These are phyloP conservation scores for Pogonognathellus flavescens DNA, from an alignment of 1,140 invertebrate genomes.

Conservation along the genomic window DNA sequence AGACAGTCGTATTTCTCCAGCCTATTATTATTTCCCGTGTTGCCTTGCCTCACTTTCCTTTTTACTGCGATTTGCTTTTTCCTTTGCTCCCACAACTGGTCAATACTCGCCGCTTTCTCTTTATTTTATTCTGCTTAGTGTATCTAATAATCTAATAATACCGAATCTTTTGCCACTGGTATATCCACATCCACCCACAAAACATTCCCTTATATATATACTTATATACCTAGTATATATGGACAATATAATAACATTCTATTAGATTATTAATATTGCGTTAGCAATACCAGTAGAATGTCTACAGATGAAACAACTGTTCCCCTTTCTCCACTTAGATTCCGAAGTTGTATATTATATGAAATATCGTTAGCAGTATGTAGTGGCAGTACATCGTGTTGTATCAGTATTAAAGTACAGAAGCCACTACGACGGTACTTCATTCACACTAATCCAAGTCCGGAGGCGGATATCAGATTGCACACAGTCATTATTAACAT, in stretches of 20 bases:
- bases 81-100: too few relatives aligned
- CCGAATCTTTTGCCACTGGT: not conserved
- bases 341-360: too few relatives aligned
- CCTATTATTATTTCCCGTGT: not conserved
- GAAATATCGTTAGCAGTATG: too few relatives aligned
- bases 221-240: too few relatives aligned
- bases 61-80: too few relatives aligned
- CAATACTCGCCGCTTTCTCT: not conserved
- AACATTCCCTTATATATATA: not conserved
- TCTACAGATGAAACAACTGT: too few relatives aligned
- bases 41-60: not conserved
- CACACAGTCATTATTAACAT: not conserved
- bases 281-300: too few relatives aligned
- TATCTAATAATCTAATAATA: not conserved
- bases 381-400: too few relatives aligned
- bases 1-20: not conserved
- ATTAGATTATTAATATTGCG: too few relatives aligned
- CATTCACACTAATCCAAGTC: constrained; percentile 2
- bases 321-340: too few relatives aligned
- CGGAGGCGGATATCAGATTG: not conserved
- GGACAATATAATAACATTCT: too few relatives aligned
- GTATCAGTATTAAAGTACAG: too few relatives aligned
- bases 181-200: not conserved
- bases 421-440: not conserved
- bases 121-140: not conserved